Evolutionary conservation across 2,113 vertebrate genomes (phyloP).

Genomic region (Macaca nemestrina): DNA sequence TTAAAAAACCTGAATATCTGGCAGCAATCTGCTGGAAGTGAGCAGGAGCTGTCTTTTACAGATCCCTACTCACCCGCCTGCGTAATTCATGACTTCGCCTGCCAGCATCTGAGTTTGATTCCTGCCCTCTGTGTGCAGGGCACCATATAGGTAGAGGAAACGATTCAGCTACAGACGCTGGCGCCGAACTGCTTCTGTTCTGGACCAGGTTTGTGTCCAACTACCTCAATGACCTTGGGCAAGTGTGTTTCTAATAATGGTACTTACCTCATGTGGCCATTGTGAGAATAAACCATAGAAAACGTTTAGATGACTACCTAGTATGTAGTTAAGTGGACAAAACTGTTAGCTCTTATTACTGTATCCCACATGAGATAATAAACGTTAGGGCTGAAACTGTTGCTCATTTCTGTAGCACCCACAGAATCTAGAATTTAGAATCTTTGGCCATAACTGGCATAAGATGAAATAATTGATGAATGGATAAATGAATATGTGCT

Average conservation of each 20-base stretch:
- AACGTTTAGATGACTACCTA: conserved; percentile 6
- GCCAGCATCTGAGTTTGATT: not conserved
- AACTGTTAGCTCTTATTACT: not conserved
- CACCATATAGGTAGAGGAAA: not conserved
- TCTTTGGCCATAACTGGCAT: not conserved
- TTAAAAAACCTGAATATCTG: not conserved
- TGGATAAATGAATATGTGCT: not conserved
- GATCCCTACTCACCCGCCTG: not conserved
- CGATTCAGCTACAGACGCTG: not conserved
- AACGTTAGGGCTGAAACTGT: not conserved
- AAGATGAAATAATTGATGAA: not conserved
- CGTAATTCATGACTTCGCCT: not conserved
- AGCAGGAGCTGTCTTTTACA: not conserved
- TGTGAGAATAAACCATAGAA: conserved; percentile 6
- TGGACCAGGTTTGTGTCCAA: not conserved
- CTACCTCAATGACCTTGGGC: not conserved
- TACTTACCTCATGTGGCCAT: not conserved
- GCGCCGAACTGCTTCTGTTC: not conserved
- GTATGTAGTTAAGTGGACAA: not conserved
- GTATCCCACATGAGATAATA: not conserved
- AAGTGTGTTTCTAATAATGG: not conserved
- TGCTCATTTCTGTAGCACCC: not conserved
- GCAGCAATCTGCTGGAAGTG: not conserved
- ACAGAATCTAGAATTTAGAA: not conserved
- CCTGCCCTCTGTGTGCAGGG: not conserved